These are phyloP conservation scores for Loxodonta africana DNA, from an alignment of 2,113 vertebrate genomes.

Conservation along the genomic window DNA sequence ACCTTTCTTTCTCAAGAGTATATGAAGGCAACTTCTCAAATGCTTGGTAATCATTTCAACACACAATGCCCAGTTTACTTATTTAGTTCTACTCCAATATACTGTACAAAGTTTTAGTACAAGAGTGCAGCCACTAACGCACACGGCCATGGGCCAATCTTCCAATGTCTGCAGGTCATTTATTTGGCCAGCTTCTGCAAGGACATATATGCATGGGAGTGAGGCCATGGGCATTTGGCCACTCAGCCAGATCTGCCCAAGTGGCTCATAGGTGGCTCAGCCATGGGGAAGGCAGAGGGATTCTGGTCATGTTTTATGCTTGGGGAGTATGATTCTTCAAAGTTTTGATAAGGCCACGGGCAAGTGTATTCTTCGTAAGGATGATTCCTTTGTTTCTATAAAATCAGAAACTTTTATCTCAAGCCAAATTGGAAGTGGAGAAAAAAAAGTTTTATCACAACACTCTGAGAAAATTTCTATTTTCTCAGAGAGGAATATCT, in stretches of 20 bases:
- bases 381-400: background rate
- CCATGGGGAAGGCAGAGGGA: background rate
- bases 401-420: conserved; percentile 37
- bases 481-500: background rate
- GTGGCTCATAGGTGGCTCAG: background rate
- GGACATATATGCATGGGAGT: background rate
- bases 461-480: background rate
- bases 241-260: background rate
- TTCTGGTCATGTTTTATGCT: background rate
- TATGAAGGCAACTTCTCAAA: background rate
- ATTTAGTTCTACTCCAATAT: background rate
- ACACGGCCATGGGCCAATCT: background rate
- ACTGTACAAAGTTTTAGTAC: background rate
- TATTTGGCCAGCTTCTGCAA: too few relatives aligned
- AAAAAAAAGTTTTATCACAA: background rate
- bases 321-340: background rate
- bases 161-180: background rate
- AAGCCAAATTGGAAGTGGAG: background rate
- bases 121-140: background rate
- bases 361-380: background rate
- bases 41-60: background rate
- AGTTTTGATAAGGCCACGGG: background rate
- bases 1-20: background rate
- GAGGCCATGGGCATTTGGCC: fast-evolving
- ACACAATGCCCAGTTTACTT: background rate